Conservation (phyloP, 2,888 invertebrate genomes). For the Sthenelais limicola region DNA sequence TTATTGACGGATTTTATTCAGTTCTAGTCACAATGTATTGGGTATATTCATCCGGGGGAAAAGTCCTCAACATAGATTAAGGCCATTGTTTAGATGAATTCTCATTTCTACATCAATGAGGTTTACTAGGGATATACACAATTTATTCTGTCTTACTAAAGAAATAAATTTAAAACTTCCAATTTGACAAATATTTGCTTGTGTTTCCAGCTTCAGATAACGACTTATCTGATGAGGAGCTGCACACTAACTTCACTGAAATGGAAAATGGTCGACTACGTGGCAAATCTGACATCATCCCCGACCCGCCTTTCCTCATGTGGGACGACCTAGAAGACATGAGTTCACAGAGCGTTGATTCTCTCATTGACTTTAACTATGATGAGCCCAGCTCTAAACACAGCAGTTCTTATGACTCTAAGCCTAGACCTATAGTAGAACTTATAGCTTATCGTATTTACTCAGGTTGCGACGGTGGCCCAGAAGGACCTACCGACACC, state of each 20-base stretch:
- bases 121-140: too few relatives aligned
- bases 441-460: slow-evolving; percentile 39
- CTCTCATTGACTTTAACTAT: slow-evolving; percentile 54
- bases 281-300: neutral
- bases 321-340: slow-evolving; percentile 52
- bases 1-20: neutral
- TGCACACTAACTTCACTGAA: neutral
- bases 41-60: too few relatives aligned
- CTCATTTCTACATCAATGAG: too few relatives aligned
- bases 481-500: slow-evolving; percentile 2
- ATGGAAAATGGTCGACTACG: neutral
- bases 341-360: slow-evolving; percentile 62
- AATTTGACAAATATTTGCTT: too few relatives aligned
- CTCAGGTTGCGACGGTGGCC: slow-evolving; percentile 5
- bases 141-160: too few relatives aligned
- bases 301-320: slow-evolving; percentile 3
- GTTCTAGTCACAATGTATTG: too few relatives aligned
- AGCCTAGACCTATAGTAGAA: slow-evolving; percentile 26
- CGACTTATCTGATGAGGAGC: slow-evolving; percentile 21
- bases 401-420: neutral
- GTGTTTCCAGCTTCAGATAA: slow-evolving; percentile 44
- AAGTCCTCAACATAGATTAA: too few relatives aligned
- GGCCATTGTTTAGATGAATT: too few relatives aligned
- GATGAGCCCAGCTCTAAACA: neutral
- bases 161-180: too few relatives aligned